Percentiles rank a stretch among this genome's conserved stretches.
Conservation (phyloP, 2,888 invertebrate genomes). For the Petrolisthes cinctipes region DNA sequence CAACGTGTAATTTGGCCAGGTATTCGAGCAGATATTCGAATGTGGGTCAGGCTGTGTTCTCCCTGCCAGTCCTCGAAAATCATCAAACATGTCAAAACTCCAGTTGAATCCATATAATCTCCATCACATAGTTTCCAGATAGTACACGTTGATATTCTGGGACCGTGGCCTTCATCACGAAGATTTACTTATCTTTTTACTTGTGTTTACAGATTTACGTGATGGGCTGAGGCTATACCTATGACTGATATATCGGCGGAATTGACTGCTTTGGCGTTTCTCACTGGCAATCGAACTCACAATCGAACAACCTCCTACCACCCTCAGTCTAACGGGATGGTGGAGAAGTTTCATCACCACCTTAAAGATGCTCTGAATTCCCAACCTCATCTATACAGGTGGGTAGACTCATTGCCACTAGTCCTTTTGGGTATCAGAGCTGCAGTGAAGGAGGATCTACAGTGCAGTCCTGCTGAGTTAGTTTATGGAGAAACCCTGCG, state of each 20-base stretch:
- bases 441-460: constrained; percentile 68
- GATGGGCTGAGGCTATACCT: too few species aligned
- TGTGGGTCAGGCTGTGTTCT: not conserved
- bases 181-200: too few species aligned
- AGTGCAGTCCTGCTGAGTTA: constrained; percentile 68
- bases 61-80: constrained; percentile 14
- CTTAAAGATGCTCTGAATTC: too few species aligned
- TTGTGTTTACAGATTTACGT: too few species aligned
- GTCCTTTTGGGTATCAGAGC: too few species aligned
- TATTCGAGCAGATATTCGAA: constrained; percentile 1
- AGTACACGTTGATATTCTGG: constrained; percentile 30
- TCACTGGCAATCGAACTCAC: constrained; percentile 69
- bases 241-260: too few species aligned
- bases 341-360: constrained; percentile 70
- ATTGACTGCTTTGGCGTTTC: constrained; percentile 68
- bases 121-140: constrained; percentile 11
- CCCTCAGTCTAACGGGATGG: constrained; percentile 69
- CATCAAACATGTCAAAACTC: not conserved
- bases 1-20: not conserved
- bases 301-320: constrained; percentile 58
- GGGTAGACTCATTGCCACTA: constrained; percentile 68
- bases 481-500: constrained; percentile 67
- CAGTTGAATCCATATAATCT: not conserved
- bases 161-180: too few species aligned
- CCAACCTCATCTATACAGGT: constrained; percentile 65